Base-by-base conservation (phyloP, 2,113 vertebrate genomes). In the Electrona antarctica region DNA sequence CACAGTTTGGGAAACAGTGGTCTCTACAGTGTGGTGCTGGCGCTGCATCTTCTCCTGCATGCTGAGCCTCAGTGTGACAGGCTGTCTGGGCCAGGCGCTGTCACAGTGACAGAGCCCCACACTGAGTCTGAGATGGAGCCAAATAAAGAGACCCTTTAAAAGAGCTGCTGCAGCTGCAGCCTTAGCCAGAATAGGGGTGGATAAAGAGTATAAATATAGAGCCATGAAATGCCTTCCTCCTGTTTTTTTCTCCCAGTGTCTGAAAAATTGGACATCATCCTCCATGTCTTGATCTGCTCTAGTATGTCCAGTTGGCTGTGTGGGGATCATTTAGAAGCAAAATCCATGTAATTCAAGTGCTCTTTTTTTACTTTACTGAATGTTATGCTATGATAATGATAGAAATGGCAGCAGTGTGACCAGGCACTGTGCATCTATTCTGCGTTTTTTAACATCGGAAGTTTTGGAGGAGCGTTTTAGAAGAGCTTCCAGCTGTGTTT, bases 101-200 rank as follows among this genome's bases (percentile, higher is more conserved):
- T 85, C 73, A 76, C 33, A 83, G 81, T 84, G 82, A 88, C 77
- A 77, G 83, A 84, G 85, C 72, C 49, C 60, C 90, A 90, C 87
- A 88, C 81, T 82, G 85, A 78, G 88, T 70, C 85, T 85, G 88
- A 89, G 88, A 87, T 75, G 45, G 45, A 57, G 69, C 68, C 77
- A 83, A 83, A 91, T 85, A 90, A 92, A 92, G 89, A 80, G 77
- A 7, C 64, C 79, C 76, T 93, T 92, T 77, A 88, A 79, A 73
- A 75, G 76, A 71, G 70, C 58, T 56, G 72, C 74, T 78, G 74
- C 90, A 91, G 90, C 90, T 92, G 88, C 89, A 89, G 71, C 74
- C 57, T n/a, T 55, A 64, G 67, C 45, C 67, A 81, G 63, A 81
- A 84, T 69, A 73, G 63, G 78, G 14, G 60, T 41, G 33, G 73